A percentile compares a stretch with the other conserved stretches of the same genome.
These are phyloP conservation scores for Cyanoramphus novaezelandiae DNA, from an alignment of 2,113 vertebrate genomes.

Conservation along the genomic window DNA sequence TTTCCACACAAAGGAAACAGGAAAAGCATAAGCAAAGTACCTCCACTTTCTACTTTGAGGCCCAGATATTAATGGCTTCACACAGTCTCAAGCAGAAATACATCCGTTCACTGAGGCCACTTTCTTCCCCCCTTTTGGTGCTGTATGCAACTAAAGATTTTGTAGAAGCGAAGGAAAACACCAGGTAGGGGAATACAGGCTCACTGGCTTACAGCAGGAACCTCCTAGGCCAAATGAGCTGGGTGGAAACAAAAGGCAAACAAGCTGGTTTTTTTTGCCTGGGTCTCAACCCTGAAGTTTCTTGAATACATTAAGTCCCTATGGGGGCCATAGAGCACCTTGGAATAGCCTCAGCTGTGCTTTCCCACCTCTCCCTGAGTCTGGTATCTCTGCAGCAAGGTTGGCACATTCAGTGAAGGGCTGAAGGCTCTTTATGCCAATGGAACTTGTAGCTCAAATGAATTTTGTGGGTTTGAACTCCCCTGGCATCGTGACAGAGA, in stretches of 20 bases:
- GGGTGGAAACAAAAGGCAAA: not conserved
- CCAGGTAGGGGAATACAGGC: not conserved
- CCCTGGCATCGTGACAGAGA: not conserved
- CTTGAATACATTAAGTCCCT: not conserved
- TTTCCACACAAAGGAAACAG: not conserved
- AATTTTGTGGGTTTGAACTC: not conserved
- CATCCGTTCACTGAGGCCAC: not conserved
- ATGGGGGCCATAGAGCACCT: rapidly evolving
- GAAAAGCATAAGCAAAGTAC: not conserved
- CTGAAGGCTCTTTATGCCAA: not conserved
- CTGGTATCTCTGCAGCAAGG: not conserved
- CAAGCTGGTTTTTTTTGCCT: rapidly evolving
- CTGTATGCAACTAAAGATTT: not conserved
- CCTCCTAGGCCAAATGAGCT: not conserved
- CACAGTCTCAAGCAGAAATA: not conserved
- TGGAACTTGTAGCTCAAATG: not conserved
- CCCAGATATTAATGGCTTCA: not conserved
- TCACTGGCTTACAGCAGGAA: not conserved
- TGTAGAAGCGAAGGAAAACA: not conserved
- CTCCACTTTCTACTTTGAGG: not conserved
- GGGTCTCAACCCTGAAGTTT: not conserved
- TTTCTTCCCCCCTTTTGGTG: not conserved
- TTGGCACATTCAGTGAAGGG: rapidly evolving
- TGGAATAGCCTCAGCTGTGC: not conserved
- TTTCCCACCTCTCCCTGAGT: not conserved